These are phyloP conservation scores for Argyresthia goedartella DNA, from an alignment of 2,888 invertebrate species.

Conservation along the genomic window DNA sequence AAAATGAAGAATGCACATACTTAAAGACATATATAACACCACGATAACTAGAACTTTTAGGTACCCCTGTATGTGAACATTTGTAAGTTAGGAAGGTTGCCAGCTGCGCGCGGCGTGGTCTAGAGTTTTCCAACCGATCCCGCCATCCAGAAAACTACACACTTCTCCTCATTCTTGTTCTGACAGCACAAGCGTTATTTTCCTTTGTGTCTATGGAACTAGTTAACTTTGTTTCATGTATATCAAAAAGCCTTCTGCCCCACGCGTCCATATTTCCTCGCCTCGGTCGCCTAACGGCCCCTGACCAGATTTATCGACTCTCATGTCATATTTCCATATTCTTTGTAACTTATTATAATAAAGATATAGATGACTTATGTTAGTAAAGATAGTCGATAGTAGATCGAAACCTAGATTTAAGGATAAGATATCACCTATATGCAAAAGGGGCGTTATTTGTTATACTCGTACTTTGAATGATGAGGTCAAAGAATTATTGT, in stretches of 20 bases:
- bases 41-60: no score
- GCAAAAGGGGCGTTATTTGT: no score
- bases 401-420: not conserved
- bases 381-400: not conserved
- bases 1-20: no score
- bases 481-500: no score
- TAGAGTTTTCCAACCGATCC: not conserved
- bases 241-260: slow-evolving; percentile 56
- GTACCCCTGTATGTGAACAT: no score
- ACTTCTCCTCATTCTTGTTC: not conserved
- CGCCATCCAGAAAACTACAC: not conserved
- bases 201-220: not conserved
- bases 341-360: not conserved
- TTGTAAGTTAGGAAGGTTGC: not conserved
- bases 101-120: not conserved
- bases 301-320: slow-evolving; percentile 67
- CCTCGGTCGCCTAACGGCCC: slow-evolving; percentile 63
- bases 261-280: slow-evolving; percentile 64
- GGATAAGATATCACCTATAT: not conserved
- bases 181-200: not conserved
- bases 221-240: slow-evolving; percentile 20
- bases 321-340: slow-evolving; percentile 53
- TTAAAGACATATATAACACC: no score
- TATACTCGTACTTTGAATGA: no score
- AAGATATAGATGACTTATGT: not conserved